phyloP scores from a whole-genome alignment of 1,140 invertebrate species.

The Psilanteris sp. region DNA sequence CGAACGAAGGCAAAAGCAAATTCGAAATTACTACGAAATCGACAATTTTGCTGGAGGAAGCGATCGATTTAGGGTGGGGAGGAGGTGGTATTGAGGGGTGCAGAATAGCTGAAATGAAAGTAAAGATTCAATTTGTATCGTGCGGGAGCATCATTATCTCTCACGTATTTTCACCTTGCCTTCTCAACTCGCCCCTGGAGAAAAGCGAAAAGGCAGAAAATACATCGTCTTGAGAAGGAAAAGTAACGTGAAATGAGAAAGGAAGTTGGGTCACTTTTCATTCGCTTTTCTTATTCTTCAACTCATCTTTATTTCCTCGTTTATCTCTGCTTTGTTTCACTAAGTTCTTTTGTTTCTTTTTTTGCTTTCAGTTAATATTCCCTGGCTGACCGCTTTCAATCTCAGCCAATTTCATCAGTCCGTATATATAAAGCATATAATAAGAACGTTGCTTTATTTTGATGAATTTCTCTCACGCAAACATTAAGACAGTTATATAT shows the following conservation, averaged over 20 bases:
- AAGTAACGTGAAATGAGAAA: slow-evolving; percentile 66
- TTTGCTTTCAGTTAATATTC: slow-evolving; percentile 60
- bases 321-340: slow-evolving; percentile 64
- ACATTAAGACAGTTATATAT: no score
- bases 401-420: slow-evolving; percentile 59
- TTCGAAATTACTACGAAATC: slow-evolving; percentile 62
- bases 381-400: slow-evolving; percentile 62
- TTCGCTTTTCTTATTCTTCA: slow-evolving; percentile 64
- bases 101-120: slow-evolving; percentile 63
- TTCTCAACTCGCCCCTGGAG: slow-evolving; percentile 61
- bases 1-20: slow-evolving; percentile 50
- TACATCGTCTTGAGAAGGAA: slow-evolving; percentile 63
- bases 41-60: slow-evolving; percentile 51
- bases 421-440: slow-evolving; percentile 24
- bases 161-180: slow-evolving; percentile 66
- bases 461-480: slow-evolving; percentile 22
- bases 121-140: slow-evolving; percentile 67
- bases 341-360: slow-evolving; percentile 58
- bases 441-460: slow-evolving; percentile 28
- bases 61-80: slow-evolving; percentile 46
- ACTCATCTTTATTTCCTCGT: slow-evolving; percentile 67
- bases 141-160: slow-evolving; percentile 64
- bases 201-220: slow-evolving; percentile 66
- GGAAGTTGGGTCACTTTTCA: slow-evolving; percentile 66
- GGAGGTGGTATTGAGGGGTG: slow-evolving; percentile 28